Conservation (phyloP, 2,888 invertebrate genomes). For the Phyllotreta striolata region DNA sequence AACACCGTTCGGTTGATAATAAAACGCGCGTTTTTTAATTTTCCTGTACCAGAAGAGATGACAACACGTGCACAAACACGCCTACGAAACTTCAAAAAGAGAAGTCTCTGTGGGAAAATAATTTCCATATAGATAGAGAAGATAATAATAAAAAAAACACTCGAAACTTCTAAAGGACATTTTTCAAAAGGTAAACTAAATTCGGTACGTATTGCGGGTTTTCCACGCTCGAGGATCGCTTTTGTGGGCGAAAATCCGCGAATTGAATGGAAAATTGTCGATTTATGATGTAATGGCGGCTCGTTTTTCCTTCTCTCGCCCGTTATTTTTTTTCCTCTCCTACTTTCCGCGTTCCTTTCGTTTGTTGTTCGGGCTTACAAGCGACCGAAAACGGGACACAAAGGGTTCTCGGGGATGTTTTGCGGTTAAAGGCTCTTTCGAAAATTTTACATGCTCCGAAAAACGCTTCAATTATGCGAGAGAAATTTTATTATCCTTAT, state of each 20-base stretch:
- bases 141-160: constrained; percentile 47
- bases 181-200: constrained; percentile 52
- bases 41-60: background rate
- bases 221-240: constrained; percentile 50
- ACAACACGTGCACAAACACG: background rate
- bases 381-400: constrained; percentile 16
- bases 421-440: constrained; percentile 8
- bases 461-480: constrained; percentile 7
- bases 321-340: constrained; percentile 18
- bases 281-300: constrained; percentile 53
- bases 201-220: constrained; percentile 51
- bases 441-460: constrained; percentile 14
- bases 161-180: constrained; percentile 46
- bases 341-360: constrained; percentile 15
- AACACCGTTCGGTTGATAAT: too few relatives aligned
- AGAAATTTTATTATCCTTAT: constrained; percentile 4
- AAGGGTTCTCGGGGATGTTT: constrained; percentile 24
- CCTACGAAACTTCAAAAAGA: background rate
- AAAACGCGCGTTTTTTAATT: constrained; percentile 4
- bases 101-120: constrained; percentile 33
- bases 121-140: constrained; percentile 49
- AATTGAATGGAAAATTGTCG: constrained; percentile 57
- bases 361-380: constrained; percentile 25
- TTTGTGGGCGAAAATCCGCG: constrained; percentile 52
- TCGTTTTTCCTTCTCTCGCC: constrained; percentile 28